Base-by-base conservation (phyloP, 2,888 invertebrate genomes). In the Unio delphinus region DNA sequence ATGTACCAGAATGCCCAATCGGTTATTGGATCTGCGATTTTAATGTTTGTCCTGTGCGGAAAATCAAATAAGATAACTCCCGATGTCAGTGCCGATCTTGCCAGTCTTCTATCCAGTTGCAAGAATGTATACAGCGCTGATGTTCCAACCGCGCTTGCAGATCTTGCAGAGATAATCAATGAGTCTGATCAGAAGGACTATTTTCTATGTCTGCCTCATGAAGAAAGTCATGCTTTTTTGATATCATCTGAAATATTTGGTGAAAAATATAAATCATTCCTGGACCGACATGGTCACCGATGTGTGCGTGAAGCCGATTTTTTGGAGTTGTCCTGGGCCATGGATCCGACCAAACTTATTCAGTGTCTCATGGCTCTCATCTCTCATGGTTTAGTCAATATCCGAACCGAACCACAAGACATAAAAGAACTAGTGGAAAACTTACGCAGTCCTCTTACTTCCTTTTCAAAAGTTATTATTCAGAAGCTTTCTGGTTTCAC, bases 281-380 rank as follows among this genome's bases (percentile, higher is more conserved):
- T 95, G 69, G 86, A 92, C n/a, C 90, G 91, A 64, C 94, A 95
- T 80, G 95, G 95, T 0, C 94, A 95, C 87, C 92, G 95, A 55
- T 87, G 90, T 70, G 81, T 90, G 59, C 83, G 88, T 77, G 91
- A 95, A 94, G 75, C 78, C 4, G 84, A 84, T 28, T 72, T 83
- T 45, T n/a, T 65, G 17, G 82, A 83, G 63, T 75, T 74, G 59
- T 79, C 80, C 4, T 84, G 84, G 84, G 62, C 69, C 26, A 55
- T 63, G 18, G 73, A 76, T 11, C 83, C 83, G 4, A 18, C 30
- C 1, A 79, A 78, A 65, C 55, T 85, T 15, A 69, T 81, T 17
- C 34, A 60, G 54, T 72, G 76, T 11, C 67, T 94, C 11, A 45
- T 11, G 0, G 86, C 94, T 54, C 93, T 93, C 0, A 90, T 92